phyloP scores from a whole-genome alignment of 1,140 invertebrate species.

The Pogonognathellus flavescens region DNA sequence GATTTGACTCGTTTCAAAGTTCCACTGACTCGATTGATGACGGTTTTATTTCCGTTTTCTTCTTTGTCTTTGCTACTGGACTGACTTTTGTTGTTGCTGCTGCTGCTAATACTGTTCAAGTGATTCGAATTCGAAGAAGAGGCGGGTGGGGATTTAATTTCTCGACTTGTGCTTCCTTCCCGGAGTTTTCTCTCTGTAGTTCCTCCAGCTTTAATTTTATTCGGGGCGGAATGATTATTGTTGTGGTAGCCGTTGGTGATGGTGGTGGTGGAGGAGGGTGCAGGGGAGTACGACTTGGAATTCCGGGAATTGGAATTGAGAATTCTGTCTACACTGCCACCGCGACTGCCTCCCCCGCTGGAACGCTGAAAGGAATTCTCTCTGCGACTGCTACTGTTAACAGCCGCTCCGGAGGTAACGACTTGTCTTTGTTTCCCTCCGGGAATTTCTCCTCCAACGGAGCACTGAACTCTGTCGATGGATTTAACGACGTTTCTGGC shows the following conservation, averaged over 20 bases:
- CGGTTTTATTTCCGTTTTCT: constrained; percentile 9
- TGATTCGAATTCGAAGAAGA: not conserved
- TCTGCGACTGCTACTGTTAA: not conserved
- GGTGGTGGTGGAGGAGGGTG: not conserved
- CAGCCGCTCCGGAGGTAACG: not conserved
- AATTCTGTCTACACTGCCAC: constrained; percentile 28
- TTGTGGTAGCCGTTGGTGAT: constrained; percentile 9
- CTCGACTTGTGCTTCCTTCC: not conserved
- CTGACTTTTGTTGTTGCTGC: not conserved
- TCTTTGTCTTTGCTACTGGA: not conserved
- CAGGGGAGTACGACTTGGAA: not conserved
- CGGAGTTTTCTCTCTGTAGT: not conserved
- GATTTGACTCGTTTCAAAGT: constrained; percentile 43
- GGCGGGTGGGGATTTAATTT: not conserved
- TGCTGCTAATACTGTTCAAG: not conserved
- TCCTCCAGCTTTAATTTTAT: not conserved
- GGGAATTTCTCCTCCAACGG: constrained; percentile 66
- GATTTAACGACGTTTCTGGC: constrained; percentile 79
- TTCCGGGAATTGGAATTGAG: not conserved
- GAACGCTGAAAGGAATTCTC: not conserved
- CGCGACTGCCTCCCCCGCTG: not conserved
- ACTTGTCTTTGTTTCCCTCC: constrained; percentile 2
- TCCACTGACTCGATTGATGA: constrained; percentile 38
- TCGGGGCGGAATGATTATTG: not conserved
- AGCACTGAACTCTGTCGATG: constrained; percentile 77